Percentiles rank a stretch among this genome's conserved stretches.
Evolutionary conservation across 2,113 vertebrate genomes (phyloP).

Genomic region (Ailuropoda melanoleuca): DNA sequence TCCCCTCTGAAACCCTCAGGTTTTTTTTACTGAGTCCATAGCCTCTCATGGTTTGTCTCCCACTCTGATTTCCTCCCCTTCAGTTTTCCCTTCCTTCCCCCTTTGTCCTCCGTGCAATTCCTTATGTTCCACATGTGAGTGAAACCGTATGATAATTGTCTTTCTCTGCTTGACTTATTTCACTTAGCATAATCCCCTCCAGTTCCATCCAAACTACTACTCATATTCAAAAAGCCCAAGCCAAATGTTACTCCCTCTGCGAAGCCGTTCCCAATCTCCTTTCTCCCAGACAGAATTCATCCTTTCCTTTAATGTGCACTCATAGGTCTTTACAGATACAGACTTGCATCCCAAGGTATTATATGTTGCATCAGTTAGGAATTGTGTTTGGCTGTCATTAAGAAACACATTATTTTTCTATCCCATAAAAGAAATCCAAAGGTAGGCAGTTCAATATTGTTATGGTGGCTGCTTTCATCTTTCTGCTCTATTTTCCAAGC

Average conservation of each 20-base stretch:
- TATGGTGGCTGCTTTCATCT: background rate
- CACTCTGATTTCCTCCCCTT: no score
- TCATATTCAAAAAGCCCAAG: background rate
- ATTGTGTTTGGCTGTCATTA: slow-evolving; percentile 4
- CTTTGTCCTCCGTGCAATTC: no score
- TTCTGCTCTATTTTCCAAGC: background rate
- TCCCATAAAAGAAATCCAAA: slow-evolving; percentile 11
- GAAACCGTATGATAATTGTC: no score
- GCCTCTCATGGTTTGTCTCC: no score
- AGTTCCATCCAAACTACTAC: no score
- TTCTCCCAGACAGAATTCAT: background rate
- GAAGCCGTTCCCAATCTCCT: background rate
- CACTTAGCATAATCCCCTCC: no score
- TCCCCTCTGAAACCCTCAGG: no score
- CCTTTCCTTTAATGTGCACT: background rate
- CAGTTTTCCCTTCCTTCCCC: no score
- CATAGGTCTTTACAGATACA: background rate
- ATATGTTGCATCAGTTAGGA: background rate
- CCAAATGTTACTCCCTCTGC: background rate
- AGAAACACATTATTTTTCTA: slow-evolving; percentile 4
- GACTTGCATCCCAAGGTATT: background rate
- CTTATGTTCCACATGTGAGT: no score
- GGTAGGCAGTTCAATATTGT: background rate
- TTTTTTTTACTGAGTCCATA: no score
- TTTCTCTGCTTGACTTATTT: no score